Base-by-base conservation (phyloP, 1,140 invertebrate species). In the Brachionus manjavacas region DNA sequence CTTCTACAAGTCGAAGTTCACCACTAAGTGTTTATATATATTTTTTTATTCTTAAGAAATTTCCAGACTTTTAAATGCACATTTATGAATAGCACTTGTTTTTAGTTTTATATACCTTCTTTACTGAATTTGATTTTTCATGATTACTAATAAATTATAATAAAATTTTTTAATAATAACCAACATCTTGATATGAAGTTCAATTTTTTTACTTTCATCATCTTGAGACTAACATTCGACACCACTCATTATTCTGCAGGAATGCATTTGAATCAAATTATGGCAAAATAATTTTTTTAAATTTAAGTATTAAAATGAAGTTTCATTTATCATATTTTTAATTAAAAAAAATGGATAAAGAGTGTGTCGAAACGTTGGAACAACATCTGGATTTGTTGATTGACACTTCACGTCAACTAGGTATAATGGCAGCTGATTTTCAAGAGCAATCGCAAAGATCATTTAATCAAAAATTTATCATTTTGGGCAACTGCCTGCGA, bases 301-400 rank as follows among this genome's bases (percentile, higher is more conserved):
- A 46, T 46, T 46, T 4, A 12, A 46, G 43, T 46, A 46, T 46
- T 46, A 12, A 46, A 46, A 12, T n/a, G 14, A 46, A n/a, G 11
- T 46, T 46, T 46, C 2, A 12, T 46, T 46, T n/a, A 12, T 60
- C 9, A 8, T 23, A 23, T 20, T 20, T 8, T 25, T 20, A 8
- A 60, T 20, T 60, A 20, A 72, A 72, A 20, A 76, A 76, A 76
- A 81, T 81, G 79, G 79, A 81, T 39, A 81, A 81, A 64, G 79
- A 81, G 3, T 64, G 49, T 20, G 23, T 81, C 11, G 79, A 81
- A 68, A 31, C 35, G 0, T 68, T 81, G 35, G 79, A 81, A 25
- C 23, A 81, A 28, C 79, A 81, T 64, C 25, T 81, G 16, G 52
- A 81, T 23, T 20, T 23, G 39, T 23, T 81, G 79, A 81, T 81